Evolutionary conservation across 2,888 invertebrate genomes (phyloP).

Genomic region (Eristalis tenax): DNA sequence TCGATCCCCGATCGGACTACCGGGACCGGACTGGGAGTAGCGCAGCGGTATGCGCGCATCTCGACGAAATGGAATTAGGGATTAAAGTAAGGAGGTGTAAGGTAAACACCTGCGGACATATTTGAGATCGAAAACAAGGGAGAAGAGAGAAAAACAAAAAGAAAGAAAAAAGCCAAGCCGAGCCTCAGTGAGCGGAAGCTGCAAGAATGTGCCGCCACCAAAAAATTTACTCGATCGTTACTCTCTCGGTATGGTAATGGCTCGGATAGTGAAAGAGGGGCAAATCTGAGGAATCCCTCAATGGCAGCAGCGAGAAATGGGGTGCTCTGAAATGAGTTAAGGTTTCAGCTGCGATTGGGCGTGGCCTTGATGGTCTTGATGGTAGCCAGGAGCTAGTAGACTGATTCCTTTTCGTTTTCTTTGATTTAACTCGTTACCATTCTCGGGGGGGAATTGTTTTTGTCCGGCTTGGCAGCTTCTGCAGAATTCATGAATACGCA

Average conservation of each 20-base stretch:
- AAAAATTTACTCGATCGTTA: slow-evolving; percentile 62
- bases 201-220: slow-evolving; percentile 50
- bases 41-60: slow-evolving; percentile 10
- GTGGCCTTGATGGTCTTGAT: slow-evolving; percentile 41
- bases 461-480: slow-evolving; percentile 62
- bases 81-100: slow-evolving; percentile 65
- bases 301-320: slow-evolving; percentile 30
- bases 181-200: slow-evolving; percentile 62
- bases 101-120: slow-evolving; percentile 72
- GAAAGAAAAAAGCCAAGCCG: neutral
- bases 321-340: slow-evolving; percentile 52
- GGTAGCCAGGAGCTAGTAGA: slow-evolving; percentile 69
- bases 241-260: slow-evolving; percentile 65
- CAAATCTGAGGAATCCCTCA: slow-evolving; percentile 37
- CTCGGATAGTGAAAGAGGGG: neutral
- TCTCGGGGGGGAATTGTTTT: slow-evolving; percentile 34
- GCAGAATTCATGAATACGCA: slow-evolving; percentile 70
- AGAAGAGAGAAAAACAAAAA: neutral
- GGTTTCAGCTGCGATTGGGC: slow-evolving; percentile 65
- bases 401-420: slow-evolving; percentile 32
- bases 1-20: neutral
- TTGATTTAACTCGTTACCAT: neutral
- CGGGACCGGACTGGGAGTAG: neutral
- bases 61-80: slow-evolving; percentile 45
- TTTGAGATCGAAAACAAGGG: slow-evolving; percentile 13